phyloP scores from a whole-genome alignment of 2,113 vertebrate genomes.

The Tachysurus vachellii region DNA sequence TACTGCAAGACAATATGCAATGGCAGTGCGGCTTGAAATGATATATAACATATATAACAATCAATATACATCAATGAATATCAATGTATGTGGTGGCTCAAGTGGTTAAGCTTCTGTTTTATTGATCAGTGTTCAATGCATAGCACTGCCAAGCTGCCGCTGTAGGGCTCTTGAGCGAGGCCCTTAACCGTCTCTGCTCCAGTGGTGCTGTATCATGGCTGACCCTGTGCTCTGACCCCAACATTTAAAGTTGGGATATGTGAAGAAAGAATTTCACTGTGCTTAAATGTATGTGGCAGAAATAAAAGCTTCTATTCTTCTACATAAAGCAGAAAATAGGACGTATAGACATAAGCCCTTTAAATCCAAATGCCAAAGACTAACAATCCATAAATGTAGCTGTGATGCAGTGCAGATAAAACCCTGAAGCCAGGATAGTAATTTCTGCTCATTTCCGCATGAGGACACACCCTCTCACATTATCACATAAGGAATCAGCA shows the following conservation, averaged over 20 bases:
- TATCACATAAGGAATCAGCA: constrained; percentile 10
- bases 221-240: no score
- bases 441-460: not conserved
- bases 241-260: no score
- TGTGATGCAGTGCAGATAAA: not conserved
- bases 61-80: not conserved
- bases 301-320: no score
- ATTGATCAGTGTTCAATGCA: no score
- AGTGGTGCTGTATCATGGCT: no score
- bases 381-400: not conserved
- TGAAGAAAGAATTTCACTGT: no score
- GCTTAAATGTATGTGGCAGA: no score
- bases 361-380: not conserved
- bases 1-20: not conserved
- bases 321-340: not conserved
- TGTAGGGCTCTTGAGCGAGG: no score
- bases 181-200: no score
- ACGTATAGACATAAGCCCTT: not conserved
- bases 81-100: no score
- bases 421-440: not conserved
- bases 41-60: not conserved
- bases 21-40: not conserved
- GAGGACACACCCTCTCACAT: constrained; percentile 3
- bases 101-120: no score
- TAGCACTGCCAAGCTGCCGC: no score